Evolutionary conservation across 1,140 invertebrate genomes (phyloP).

Genomic region (Ectropis grisescens): DNA sequence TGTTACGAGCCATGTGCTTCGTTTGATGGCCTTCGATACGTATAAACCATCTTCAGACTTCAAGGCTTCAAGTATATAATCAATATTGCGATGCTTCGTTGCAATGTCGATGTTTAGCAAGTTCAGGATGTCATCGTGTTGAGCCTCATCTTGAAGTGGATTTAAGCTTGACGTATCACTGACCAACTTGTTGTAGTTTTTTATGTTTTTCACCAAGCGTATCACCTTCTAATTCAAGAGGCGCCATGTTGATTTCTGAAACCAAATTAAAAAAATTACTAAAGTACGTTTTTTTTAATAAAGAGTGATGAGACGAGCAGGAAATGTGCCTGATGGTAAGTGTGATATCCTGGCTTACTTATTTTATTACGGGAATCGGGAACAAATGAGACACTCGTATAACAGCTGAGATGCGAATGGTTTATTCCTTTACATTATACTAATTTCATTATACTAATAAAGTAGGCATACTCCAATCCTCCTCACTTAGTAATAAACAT

Average conservation of each 20-base stretch:
- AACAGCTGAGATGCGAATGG: too few species aligned
- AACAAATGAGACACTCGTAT: too few species aligned
- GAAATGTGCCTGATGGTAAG: too few species aligned
- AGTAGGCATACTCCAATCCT: too few species aligned
- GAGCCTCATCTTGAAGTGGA: slow-evolving; percentile 5
- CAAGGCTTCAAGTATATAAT: slow-evolving; percentile 33
- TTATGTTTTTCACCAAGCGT: slow-evolving; percentile 36
- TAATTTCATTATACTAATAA: too few species aligned
- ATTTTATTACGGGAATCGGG: too few species aligned
- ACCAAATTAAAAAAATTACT: slow-evolving; percentile 1
- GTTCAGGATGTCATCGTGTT: slow-evolving; percentile 26
- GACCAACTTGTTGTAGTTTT: slow-evolving; percentile 27
- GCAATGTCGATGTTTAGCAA: slow-evolving; percentile 46
- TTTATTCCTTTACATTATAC: too few species aligned
- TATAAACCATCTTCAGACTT: slow-evolving; percentile 35
- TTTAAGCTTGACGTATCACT: slow-evolving; percentile 11
- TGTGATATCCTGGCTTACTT: too few species aligned
- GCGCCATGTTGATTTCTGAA: slow-evolving; percentile 18
- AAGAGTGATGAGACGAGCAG: too few species aligned
- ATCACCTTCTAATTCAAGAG: slow-evolving; percentile 15
- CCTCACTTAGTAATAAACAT: too few species aligned
- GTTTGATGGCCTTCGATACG: slow-evolving; percentile 32
- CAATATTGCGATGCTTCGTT: slow-evolving; percentile 22
- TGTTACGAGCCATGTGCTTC: slow-evolving; percentile 33
- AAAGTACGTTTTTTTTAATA: too few species aligned